These are phyloP conservation scores for Meleagris gallopavo DNA, from an alignment of 2,113 vertebrate species.

Conservation along the genomic window DNA sequence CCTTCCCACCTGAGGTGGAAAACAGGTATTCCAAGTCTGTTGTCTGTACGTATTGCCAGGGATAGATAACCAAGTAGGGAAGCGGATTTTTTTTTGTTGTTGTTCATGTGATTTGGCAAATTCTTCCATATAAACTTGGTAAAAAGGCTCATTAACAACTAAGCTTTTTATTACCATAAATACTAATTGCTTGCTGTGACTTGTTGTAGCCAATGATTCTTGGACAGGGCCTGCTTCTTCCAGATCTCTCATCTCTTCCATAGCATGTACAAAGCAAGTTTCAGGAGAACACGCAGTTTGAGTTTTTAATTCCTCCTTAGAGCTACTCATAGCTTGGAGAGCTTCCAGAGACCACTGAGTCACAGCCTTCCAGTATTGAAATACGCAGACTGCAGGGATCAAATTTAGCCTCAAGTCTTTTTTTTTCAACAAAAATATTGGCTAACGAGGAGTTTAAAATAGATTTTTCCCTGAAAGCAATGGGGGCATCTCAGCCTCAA, in stretches of 20 bases:
- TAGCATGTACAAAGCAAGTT: slow-evolving; percentile 19
- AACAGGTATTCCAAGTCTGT: neutral
- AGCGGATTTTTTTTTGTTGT: neutral
- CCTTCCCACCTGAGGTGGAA: neutral
- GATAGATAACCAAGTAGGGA: neutral
- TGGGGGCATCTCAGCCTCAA: neutral
- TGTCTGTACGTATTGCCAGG: neutral
- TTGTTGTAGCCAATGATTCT: neutral
- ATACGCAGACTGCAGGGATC: neutral
- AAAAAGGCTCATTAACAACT: neutral
- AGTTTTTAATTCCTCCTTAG: slow-evolving; percentile 41
- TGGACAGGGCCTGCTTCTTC: neutral
- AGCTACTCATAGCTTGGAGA: slow-evolving; percentile 43
- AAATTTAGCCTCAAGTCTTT: slow-evolving; percentile 27
- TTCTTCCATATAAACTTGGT: neutral
- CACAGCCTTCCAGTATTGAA: slow-evolving; percentile 38
- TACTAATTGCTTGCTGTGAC: neutral
- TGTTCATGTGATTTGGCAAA: neutral
- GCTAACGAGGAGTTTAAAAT: neutral
- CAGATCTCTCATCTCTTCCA: slow-evolving; percentile 20
- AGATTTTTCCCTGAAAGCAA: neutral
- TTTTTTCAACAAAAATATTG: neutral
- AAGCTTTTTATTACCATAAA: neutral
- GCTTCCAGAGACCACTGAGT: slow-evolving; percentile 45
- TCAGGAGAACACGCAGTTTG: neutral